Percentiles rank a stretch among this genome's conserved stretches.
Conservation (phyloP, 2,113 vertebrate species). For the Chaenogobius annularis region DNA sequence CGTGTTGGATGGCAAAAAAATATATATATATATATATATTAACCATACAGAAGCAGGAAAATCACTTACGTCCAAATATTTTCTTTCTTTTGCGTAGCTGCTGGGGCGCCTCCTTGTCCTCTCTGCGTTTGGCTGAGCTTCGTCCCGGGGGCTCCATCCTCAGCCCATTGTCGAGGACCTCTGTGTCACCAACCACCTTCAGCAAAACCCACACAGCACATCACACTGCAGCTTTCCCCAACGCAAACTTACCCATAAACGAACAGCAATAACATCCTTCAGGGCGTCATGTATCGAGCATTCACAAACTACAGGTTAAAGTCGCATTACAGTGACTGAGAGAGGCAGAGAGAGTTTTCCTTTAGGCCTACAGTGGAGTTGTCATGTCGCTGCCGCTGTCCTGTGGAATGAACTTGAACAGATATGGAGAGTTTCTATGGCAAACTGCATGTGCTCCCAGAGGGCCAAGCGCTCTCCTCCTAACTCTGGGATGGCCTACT, state of each 20-base stretch:
- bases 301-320: constrained; percentile 51
- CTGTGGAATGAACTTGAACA: constrained; percentile 54
- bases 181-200: constrained; percentile 82
- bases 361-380: constrained; percentile 43
- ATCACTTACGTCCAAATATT: constrained; percentile 69
- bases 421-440: constrained; percentile 57
- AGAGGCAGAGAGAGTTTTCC: constrained; percentile 42
- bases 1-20: background rate
- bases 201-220: constrained; percentile 13
- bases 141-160: constrained; percentile 46
- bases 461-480: constrained; percentile 48
- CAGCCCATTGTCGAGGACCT: constrained; percentile 42
- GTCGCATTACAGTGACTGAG: constrained; percentile 48
- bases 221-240: background rate
- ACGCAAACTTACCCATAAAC: constrained; percentile 10
- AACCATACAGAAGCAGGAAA: background rate
- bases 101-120: constrained; percentile 6
- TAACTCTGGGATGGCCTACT: constrained; percentile 55
- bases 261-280: constrained; percentile 24
- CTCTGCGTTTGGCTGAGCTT: constrained; percentile 30
- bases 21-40: background rate
- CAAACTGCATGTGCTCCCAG: constrained; percentile 54
- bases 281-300: constrained; percentile 31
- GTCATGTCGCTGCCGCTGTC: constrained; percentile 50
- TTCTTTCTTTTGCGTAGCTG: constrained; percentile 74